Conservation (phyloP, 1,140 invertebrate genomes). For the Heliothis virescens region DNA sequence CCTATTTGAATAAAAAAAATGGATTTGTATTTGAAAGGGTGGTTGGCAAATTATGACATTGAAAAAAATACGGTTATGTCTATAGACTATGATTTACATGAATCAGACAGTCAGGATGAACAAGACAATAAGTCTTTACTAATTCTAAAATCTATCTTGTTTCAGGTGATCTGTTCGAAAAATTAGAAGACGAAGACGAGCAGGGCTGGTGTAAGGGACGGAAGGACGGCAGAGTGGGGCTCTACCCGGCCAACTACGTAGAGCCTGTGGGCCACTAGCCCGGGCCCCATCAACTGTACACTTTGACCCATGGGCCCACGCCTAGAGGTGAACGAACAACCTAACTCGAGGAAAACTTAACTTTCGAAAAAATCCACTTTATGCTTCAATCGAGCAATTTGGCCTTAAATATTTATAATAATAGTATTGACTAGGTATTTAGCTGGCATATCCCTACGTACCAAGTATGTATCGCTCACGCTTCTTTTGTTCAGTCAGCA, state of each 20-base stretch:
- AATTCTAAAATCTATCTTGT: no score
- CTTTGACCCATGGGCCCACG: background rate
- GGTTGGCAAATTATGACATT: no score
- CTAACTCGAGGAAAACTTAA: slow-evolving; percentile 29
- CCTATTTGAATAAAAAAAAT: no score
- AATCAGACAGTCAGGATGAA: no score
- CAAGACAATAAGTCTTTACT: no score
- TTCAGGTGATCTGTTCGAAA: slow-evolving; percentile 98
- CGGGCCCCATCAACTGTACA: background rate
- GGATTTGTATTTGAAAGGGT: no score
- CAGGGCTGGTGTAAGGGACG: slow-evolving; percentile 99
- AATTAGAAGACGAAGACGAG: slow-evolving; percentile 98
- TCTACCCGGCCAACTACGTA: slow-evolving; percentile 99
- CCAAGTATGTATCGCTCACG: slow-evolving; percentile 20
- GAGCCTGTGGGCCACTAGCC: slow-evolving; percentile 88
- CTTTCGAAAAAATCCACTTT: slow-evolving; percentile 1
- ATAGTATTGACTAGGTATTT: slow-evolving; percentile 30
- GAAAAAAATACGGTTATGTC: no score
- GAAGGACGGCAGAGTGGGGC: slow-evolving; percentile 96
- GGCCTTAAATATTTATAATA: slow-evolving; percentile 26
- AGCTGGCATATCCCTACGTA: slow-evolving; percentile 28
- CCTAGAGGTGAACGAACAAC: slow-evolving; percentile 38
- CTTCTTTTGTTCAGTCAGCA: background rate
- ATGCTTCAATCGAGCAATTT: slow-evolving; percentile 17
- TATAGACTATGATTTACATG: no score